Evolutionary conservation across 2,113 vertebrate species (phyloP).

Genomic region (Tauraco erythrolophus): DNA sequence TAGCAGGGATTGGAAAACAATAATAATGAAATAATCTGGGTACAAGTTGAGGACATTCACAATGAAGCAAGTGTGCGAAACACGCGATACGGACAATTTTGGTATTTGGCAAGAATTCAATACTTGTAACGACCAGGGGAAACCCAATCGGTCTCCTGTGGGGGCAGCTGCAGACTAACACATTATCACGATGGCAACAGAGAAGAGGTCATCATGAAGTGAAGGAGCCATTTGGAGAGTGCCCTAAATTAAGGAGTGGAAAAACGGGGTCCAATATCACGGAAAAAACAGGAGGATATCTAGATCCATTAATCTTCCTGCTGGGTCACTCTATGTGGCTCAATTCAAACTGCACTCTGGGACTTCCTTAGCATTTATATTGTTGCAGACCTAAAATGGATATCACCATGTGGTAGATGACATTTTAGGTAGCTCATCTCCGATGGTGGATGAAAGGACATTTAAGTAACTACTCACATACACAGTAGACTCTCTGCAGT

Average conservation of each 20-base stretch:
- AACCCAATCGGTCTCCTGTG: neutral
- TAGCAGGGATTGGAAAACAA: neutral
- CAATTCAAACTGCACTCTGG: slow-evolving; percentile 46
- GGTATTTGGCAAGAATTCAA: neutral
- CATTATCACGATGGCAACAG: slow-evolving; percentile 14
- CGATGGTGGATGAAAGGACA: neutral
- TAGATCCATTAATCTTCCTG: slow-evolving; percentile 58
- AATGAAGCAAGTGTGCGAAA: neutral
- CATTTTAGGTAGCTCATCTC: slow-evolving; percentile 40
- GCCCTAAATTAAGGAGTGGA: neutral
- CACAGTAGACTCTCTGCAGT: neutral
- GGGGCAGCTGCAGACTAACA: neutral
- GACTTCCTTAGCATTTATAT: slow-evolving; percentile 61
- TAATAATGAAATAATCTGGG: neutral
- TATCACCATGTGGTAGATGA: slow-evolving; percentile 60
- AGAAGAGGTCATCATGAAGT: neutral
- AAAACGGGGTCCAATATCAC: neutral
- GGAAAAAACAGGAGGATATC: slow-evolving; percentile 13
- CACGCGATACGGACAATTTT: neutral
- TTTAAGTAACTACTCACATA: neutral
- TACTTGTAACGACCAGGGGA: neutral
- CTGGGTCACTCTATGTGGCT: slow-evolving; percentile 25
- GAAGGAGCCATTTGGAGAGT: slow-evolving; percentile 10
- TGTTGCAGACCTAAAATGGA: slow-evolving; percentile 35
- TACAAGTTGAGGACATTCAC: neutral